phyloP scores from a whole-genome alignment of 2,113 vertebrate genomes.

The Octodon degus region DNA sequence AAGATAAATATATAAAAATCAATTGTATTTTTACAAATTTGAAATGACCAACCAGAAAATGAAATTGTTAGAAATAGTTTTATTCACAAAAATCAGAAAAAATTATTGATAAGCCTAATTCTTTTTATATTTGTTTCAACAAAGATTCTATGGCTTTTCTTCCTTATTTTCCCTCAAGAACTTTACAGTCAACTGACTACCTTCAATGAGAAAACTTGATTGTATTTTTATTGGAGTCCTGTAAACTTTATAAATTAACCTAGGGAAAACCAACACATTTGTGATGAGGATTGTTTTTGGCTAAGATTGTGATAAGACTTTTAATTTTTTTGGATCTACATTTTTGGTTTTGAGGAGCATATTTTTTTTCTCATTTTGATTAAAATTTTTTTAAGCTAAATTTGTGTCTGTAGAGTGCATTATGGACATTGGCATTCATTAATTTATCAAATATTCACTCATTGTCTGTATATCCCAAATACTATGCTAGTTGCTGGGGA shows the following conservation, averaged over 20 bases:
- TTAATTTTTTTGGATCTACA: neutral
- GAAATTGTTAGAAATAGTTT: neutral
- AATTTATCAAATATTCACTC: neutral
- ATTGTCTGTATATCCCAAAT: neutral
- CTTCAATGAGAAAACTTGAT: neutral
- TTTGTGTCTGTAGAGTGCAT: conserved; percentile 16
- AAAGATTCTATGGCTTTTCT: neutral
- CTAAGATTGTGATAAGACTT: neutral
- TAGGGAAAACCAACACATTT: conserved; percentile 2
- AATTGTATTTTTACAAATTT: neutral
- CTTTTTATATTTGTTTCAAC: neutral
- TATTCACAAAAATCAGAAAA: neutral
- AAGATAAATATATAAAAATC: neutral
- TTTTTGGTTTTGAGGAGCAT: neutral
- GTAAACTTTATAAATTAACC: neutral
- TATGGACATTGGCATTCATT: conserved; percentile 5
- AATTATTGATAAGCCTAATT: neutral
- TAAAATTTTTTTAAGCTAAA: conserved; percentile 6
- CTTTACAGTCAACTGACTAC: neutral
- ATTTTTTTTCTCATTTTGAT: conserved; percentile 10
- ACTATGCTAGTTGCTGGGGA: neutral
- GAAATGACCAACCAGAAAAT: neutral
- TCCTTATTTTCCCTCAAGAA: neutral
- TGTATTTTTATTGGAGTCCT: conserved; percentile 26
- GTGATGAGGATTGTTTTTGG: neutral